Conservation (phyloP, 2,888 invertebrate genomes). For the Nemurella pictetii region DNA sequence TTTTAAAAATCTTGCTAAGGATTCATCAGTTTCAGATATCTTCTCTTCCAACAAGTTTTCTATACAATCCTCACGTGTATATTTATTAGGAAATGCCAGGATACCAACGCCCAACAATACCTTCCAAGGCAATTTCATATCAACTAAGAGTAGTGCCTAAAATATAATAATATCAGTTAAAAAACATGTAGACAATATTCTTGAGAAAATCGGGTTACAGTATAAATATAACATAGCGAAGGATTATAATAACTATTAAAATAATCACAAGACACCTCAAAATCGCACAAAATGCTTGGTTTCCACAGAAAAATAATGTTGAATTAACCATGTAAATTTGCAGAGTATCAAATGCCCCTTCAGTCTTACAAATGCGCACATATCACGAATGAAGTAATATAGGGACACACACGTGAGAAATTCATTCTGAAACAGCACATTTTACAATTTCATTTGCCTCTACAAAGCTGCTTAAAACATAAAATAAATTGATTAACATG, state of each 20-base stretch:
- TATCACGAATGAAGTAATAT: constrained; percentile 16
- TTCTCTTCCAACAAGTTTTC: background rate
- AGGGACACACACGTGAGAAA: constrained; percentile 13
- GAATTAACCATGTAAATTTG: background rate
- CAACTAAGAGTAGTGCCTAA: background rate
- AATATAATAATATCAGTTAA: background rate
- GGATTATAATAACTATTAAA: background rate
- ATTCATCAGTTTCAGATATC: background rate
- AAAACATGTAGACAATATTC: background rate
- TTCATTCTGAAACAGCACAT: constrained; percentile 4
- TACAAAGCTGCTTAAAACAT: background rate
- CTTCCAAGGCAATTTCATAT: background rate
- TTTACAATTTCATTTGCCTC: background rate
- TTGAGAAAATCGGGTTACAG: background rate
- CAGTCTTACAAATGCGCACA: constrained; percentile 35
- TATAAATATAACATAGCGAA: background rate
- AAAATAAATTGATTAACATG: background rate
- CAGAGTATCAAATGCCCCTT: constrained; percentile 28
- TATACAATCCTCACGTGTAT: background rate
- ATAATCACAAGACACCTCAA: background rate
- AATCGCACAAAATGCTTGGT: background rate
- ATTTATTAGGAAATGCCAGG: background rate
- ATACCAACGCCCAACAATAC: background rate
- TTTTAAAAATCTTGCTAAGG: background rate
- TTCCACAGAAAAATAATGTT: background rate